Percentiles rank a stretch among this genome's conserved stretches.
Conservation (phyloP, 1,140 invertebrate genomes). For the Sarcophaga peregrina region DNA sequence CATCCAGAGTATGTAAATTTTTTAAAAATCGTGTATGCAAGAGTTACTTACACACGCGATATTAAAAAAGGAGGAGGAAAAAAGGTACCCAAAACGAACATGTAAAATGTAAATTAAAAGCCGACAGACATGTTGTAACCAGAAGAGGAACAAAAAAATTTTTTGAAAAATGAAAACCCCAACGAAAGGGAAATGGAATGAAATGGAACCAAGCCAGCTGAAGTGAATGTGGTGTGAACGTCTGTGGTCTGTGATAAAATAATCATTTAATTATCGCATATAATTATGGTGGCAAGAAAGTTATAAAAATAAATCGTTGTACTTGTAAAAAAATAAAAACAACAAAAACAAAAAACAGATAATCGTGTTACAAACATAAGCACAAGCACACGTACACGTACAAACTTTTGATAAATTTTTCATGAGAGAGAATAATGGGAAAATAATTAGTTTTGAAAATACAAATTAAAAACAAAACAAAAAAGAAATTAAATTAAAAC, state of each 20-base stretch:
- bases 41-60: background rate
- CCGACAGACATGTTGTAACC: too few species aligned
- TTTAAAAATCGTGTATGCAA: background rate
- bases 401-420: too few species aligned
- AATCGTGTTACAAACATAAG: too few species aligned
- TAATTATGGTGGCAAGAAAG: background rate
- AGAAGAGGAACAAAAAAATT: background rate
- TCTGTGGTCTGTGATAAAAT: background rate
- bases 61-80: background rate
- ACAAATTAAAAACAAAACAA: too few species aligned
- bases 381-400: too few species aligned
- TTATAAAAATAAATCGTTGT: too few species aligned
- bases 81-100: background rate
- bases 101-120: too few species aligned
- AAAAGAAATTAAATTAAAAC: too few species aligned
- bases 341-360: too few species aligned
- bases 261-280: background rate
- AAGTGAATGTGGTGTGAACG: background rate
- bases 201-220: background rate
- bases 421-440: too few species aligned
- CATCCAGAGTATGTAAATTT: background rate
- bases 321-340: too few species aligned
- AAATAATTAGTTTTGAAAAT: too few species aligned
- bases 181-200: conserved; percentile 1
- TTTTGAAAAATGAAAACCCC: background rate